These are phyloP conservation scores for Archilochus colubris DNA, from an alignment of 2,113 vertebrate genomes.

Conservation along the genomic window DNA sequence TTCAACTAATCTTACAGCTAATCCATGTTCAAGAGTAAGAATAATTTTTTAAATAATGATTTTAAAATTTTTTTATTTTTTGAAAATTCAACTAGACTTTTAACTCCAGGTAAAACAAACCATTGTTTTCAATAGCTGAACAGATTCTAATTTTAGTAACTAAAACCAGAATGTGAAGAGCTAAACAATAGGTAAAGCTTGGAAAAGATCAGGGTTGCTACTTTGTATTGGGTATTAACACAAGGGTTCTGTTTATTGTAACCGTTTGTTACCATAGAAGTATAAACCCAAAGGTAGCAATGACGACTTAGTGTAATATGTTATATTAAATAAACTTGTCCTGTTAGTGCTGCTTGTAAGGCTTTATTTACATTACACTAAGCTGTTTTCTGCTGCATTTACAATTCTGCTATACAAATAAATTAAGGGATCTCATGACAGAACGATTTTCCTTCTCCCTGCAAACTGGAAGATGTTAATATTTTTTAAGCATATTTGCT, in stretches of 20 bases:
- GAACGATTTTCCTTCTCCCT: conserved; percentile 34
- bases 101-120: neutral
- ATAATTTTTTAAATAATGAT: neutral
- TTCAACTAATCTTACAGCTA: neutral
- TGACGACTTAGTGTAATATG: conserved; percentile 73
- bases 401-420: conserved; percentile 72
- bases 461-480: conserved; percentile 30
- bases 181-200: neutral
- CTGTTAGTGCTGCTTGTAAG: conserved; percentile 30
- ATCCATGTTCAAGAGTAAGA: neutral
- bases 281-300: conserved; percentile 79
- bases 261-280: conserved; percentile 78
- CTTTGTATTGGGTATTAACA: conserved; percentile 66
- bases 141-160: neutral
- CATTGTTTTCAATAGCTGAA: neutral
- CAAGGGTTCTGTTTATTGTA: conserved; percentile 72
- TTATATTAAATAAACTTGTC: conserved; percentile 79
- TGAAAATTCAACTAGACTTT: neutral
- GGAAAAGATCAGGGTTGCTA: conserved; percentile 18
- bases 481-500: conserved; percentile 49
- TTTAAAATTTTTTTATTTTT: neutral
- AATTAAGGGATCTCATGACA: conserved; percentile 61
- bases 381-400: conserved; percentile 77
- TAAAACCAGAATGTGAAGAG: neutral
- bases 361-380: conserved; percentile 76